Evolutionary conservation across 2,888 invertebrate genomes (phyloP), one percentile per base, ranked within the genome.

Genomic region (Ophioninae sp.): DNA sequence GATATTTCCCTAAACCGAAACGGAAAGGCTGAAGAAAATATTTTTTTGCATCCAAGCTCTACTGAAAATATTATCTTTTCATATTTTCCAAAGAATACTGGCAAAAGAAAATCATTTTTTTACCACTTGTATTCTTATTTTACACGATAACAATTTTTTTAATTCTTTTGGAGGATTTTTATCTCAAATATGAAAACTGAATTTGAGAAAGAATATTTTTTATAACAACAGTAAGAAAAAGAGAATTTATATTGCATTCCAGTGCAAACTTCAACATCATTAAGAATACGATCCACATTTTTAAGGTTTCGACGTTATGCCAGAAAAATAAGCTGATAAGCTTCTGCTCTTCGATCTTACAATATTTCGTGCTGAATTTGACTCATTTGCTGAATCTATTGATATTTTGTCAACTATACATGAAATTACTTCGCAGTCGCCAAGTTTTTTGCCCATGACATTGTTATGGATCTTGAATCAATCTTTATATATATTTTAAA

Each of bases 401-500:
- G 23, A 37, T 79, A 68, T 50, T 37, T 61, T 17, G 41, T 67
- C 0, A 73, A 61, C 59, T 73, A 13, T 10, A 21, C 20, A 21
- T n/a, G 30, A 30, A 41, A 44, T 59, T 69, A 6, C 62, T 74
- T 74, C 74, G 64, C 64, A 75, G 76, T 72, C 62, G 17, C 23
- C 57, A 17, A 44, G 57, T 37, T 37, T 67, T 7, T 62, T 67
- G 67, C 75, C 10, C 39, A 44, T 13, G 59, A 72, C 39, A 50
- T 65, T 72, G 56, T 59, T 20, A 70, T 70, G 39, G 67, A 68
- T 30, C 30, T 30, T 1, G 2, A 3, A 30, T 50, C 67, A 17
- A 50, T 50, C 6, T 10, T 50, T 0, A 6, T 13, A 50, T 17
- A 17, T 50, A 17, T 50, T 5, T 50, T 50, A 17, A 50, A 13